Percentiles rank a stretch among this genome's conserved stretches.
Evolutionary conservation across 1,140 invertebrate genomes (phyloP).

Genomic region (Heliconius hermathena): DNA sequence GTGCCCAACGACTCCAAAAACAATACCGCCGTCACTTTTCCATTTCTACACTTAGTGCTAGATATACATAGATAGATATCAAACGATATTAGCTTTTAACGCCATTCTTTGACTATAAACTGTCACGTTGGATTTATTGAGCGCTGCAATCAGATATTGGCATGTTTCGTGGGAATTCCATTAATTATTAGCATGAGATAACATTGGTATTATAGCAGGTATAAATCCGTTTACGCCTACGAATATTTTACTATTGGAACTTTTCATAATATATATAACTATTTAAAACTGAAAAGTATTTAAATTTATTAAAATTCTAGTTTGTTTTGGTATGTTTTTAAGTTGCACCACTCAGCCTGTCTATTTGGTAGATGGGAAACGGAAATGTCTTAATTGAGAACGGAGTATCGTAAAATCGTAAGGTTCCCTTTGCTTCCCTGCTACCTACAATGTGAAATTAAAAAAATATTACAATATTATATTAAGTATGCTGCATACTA

Average conservation of each 20-base stretch:
- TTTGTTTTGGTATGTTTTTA: too few species aligned
- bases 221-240: conserved; percentile 54
- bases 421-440: too few species aligned
- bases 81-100: conserved; percentile 54
- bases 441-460: too few species aligned
- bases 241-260: conserved; percentile 23
- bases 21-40: conserved; percentile 38
- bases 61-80: conserved; percentile 35
- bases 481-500: too few species aligned
- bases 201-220: conserved; percentile 46
- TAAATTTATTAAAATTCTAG: neutral
- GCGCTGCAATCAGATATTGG: conserved; percentile 56
- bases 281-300: neutral
- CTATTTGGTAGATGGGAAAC: too few species aligned
- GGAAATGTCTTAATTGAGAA: too few species aligned
- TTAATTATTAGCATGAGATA: conserved; percentile 61
- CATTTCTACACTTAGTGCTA: conserved; percentile 33
- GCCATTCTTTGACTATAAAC: conserved; percentile 56
- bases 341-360: too few species aligned
- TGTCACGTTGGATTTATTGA: conserved; percentile 56
- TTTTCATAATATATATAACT: conserved; percentile 11
- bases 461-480: too few species aligned
- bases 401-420: too few species aligned
- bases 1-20: conserved; percentile 17
- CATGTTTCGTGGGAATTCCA: conserved; percentile 58